Base-by-base conservation (phyloP, 1,140 invertebrate species). In the Lordiphosa clarofinis region DNA sequence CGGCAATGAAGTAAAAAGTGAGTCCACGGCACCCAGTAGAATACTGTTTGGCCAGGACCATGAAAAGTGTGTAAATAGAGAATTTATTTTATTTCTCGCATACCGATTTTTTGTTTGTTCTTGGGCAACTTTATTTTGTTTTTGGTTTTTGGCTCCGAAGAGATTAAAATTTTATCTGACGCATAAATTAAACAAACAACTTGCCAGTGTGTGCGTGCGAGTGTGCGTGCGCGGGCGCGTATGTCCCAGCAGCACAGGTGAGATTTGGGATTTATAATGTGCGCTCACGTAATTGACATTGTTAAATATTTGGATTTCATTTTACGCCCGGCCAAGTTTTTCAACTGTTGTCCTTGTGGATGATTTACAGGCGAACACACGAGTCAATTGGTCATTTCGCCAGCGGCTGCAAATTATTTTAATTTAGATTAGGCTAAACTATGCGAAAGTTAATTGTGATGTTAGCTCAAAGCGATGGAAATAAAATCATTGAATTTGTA, bases 191-290 rank as follows among this genome's bases (percentile, higher is more conserved):
- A 84, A 76, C 78, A 84, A 84, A 84, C 84, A 84, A 84, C 78
- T 84, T 84, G 58, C 68, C 75, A 31, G 37, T 61, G 65, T 50
- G 56, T 63, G 43, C 42, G n/a, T n/a, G n/a, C n/a, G n/a, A n/a
- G 53, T 61, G 19, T 50, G 31, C 50, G 35, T 47, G 49, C 56
- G 43, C 48, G 7, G 35, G 31, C 39, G 37, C 44, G 40, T 44
- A 53, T 57, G 64, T 72, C 62, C 62, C 64, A 55, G 43, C 56
- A 82, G 72, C 78, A 84, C 73, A 84, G 78, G 78, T 84, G 78
- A 84, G 78, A 84, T 84, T 84, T 84, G 78, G 78, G 78, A 84
- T 84, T 84, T 84, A 84, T 84, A 84, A 84, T 84, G 78, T 84
- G 79, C 78, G 78, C 69, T 76, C 76, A 78, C 78, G 78, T 84